Evolutionary conservation across 2,797 vertebrate genomes (phyloP).

Genomic region (Chaetophractus vellerosus): DNA sequence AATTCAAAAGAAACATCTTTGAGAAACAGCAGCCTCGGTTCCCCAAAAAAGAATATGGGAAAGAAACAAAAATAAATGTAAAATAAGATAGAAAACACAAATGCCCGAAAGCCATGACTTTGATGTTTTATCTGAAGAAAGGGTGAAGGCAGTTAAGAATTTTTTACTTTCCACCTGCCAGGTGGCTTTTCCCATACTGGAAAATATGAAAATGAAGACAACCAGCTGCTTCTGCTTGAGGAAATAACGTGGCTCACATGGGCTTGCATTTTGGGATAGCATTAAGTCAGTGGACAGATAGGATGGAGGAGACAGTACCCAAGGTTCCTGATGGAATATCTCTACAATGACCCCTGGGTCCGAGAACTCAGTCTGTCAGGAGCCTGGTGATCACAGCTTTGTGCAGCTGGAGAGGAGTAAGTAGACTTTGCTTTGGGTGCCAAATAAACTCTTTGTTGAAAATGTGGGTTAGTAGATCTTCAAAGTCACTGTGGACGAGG

Average conservation of each 20-base stretch:
- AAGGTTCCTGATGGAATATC: background rate
- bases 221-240: background rate
- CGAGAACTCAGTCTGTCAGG: background rate
- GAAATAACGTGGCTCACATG: background rate
- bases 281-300: background rate
- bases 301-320: background rate
- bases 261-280: background rate
- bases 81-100: slow-evolving; percentile 44
- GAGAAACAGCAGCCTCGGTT: background rate
- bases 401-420: background rate
- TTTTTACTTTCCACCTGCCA: background rate
- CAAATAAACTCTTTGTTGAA: background rate
- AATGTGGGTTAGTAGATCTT: background rate
- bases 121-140: slow-evolving; percentile 16
- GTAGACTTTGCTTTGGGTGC: background rate
- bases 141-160: slow-evolving; percentile 26
- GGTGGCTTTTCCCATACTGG: background rate
- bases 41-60: background rate
- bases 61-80: slow-evolving; percentile 9
- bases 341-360: background rate
- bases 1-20: slow-evolving; percentile 36
- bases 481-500: background rate
- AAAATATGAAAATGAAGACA: background rate
- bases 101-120: background rate
- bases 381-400: background rate